phyloP scores from a whole-genome alignment of 2,888 invertebrate genomes.

The Nephrotoma flavescens region DNA sequence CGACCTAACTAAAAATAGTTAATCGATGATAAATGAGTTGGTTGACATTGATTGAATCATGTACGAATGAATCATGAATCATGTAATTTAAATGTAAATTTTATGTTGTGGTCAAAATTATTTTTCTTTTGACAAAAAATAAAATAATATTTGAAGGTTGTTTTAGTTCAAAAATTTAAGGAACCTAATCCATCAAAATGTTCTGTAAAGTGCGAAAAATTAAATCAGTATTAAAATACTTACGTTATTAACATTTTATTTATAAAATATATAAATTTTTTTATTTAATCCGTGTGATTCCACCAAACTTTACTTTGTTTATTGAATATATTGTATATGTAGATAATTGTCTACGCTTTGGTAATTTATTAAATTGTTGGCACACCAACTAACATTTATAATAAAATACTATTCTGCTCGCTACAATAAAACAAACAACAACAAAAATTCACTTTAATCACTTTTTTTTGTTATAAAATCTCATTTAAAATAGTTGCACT shows the following conservation, averaged over 20 bases:
- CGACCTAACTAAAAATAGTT: not conserved
- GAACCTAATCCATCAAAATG: not conserved
- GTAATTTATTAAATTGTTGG: not conserved
- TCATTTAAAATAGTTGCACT: not conserved
- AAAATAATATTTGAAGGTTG: no score
- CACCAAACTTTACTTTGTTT: not conserved
- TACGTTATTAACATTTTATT: not conserved
- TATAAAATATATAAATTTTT: not conserved
- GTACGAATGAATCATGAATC: no score
- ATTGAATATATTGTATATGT: not conserved
- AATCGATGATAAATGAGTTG: not conserved
- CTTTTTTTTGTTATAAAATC: not conserved
- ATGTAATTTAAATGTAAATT: not conserved
- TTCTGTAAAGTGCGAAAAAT: not conserved
- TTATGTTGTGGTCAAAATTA: not conserved
- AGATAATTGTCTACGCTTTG: not conserved
- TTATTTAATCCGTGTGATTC: not conserved
- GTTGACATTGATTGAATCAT: not conserved
- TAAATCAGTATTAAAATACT: not conserved
- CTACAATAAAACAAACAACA: not conserved
- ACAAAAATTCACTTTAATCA: not conserved
- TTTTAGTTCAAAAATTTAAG: not conserved
- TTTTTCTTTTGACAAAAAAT: not conserved
- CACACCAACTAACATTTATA: not conserved
- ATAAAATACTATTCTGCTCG: not conserved